phyloP scores from a whole-genome alignment of 2,113 vertebrate genomes.

The Oreotrochilus melanogaster region DNA sequence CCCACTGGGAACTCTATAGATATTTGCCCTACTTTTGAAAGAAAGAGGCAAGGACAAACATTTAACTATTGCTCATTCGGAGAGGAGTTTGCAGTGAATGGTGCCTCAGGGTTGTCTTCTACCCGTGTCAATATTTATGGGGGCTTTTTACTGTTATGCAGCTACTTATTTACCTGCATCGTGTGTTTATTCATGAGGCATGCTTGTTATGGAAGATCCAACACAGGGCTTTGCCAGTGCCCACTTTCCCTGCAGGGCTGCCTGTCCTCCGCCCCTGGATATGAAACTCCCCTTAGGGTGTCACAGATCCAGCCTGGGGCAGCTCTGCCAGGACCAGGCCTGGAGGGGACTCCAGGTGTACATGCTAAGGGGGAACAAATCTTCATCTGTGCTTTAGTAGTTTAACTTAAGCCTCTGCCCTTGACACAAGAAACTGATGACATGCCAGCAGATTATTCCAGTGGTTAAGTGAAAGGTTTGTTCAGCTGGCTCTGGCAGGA shows the following conservation, averaged over 20 bases:
- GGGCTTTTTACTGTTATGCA: not conserved
- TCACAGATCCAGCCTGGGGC: fast-evolving
- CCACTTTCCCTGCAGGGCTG: not conserved
- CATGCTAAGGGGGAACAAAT: not conserved
- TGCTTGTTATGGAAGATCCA: not conserved
- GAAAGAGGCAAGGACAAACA: conserved; percentile 62
- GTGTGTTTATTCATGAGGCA: not conserved
- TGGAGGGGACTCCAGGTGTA: not conserved
- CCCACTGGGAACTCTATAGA: conserved; percentile 65
- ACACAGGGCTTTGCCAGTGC: not conserved
- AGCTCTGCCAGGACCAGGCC: not conserved
- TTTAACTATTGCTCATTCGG: conserved; percentile 49
- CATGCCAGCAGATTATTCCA: not conserved
- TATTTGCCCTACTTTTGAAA: conserved; percentile 65
- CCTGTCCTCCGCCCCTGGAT: not conserved
- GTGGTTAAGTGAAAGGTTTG: not conserved
- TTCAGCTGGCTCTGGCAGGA: not conserved
- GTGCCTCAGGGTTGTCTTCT: not conserved
- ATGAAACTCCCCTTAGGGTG: not conserved
- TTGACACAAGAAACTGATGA: not conserved
- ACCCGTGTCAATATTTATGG: not conserved
- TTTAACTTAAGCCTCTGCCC: not conserved
- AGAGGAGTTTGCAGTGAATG: not conserved
- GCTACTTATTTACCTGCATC: not conserved
- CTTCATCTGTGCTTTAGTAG: fast-evolving